phyloP scores from a whole-genome alignment of 2,113 vertebrate species.

The Lophochroa leadbeateri region DNA sequence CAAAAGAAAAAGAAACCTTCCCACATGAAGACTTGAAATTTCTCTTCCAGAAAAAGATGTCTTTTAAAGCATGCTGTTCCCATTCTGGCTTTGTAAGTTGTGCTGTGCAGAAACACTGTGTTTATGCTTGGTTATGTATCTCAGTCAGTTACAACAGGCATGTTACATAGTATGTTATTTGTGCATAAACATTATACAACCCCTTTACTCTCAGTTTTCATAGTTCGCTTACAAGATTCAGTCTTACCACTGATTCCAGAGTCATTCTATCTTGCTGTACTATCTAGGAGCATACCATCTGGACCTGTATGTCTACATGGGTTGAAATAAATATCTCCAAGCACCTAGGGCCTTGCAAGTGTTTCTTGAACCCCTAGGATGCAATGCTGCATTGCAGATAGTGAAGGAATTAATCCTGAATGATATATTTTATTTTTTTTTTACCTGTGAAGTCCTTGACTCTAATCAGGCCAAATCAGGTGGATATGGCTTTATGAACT shows the following conservation, averaged over 20 bases:
- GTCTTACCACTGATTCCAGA: neutral
- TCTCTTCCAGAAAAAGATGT: neutral
- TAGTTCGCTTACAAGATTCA: neutral
- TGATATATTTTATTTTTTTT: too few species aligned
- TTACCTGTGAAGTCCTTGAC: too few species aligned
- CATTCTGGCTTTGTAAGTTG: neutral
- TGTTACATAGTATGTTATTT: neutral
- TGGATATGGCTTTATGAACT: too few species aligned
- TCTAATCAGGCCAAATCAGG: too few species aligned
- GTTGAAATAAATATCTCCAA: neutral
- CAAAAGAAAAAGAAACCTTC: neutral
- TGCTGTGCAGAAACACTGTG: neutral
- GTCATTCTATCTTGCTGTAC: neutral
- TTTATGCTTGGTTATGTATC: neutral
- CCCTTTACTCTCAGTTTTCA: neutral
- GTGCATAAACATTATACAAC: neutral
- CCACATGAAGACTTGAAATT: neutral
- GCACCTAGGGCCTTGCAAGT: neutral
- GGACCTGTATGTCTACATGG: neutral
- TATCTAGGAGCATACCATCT: neutral
- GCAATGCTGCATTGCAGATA: neutral
- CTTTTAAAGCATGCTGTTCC: neutral
- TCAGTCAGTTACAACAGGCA: neutral
- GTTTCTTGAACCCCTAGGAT: neutral
- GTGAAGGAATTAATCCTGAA: neutral